Evolutionary conservation across 2,888 invertebrate genomes (phyloP), one percentile per base, ranked within the genome.

Genomic region (Cheilosia soror): DNA sequence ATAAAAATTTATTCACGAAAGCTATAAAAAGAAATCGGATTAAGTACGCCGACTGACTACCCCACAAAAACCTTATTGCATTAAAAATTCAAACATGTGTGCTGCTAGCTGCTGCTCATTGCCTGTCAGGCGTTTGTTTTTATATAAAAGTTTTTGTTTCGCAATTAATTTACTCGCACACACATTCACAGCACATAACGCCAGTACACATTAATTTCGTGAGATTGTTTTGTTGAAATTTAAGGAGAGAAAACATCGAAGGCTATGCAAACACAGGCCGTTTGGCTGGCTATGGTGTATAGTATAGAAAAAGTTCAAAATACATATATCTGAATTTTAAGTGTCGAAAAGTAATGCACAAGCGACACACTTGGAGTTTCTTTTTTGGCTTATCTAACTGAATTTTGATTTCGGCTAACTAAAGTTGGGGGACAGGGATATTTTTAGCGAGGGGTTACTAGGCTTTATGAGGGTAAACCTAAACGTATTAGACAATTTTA

Each of bases 71-170:
- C 66, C 49, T 65, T 47, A 49, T 65, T 44, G 49, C 33, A 66
- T 53, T 53, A 20, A 53, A 66, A 66, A 53, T 37, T 66, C 29
- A 66, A 53, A 66, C 66, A 66, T 53, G 53, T 66, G 53, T 40
- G 40, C 20, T 25, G 47, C 15, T 44, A 55, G 3, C 9, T 13
- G 66, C 53, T 65, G 20, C 25, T 66, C 51, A 63, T 63, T 47
- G 27, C 47, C 63, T 31, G 47, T 4, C 47, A 31, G 63, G 44
- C 31, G 25, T 65, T 65, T 49, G 60, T 60, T 60, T 55, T 55
- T 60, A 33, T 27, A 60, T 11, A 49, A 33, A 49, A 65, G 7
- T 49, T 65, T 63, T 63, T 65, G 49, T 65, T 65, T 65, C 11
- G 20, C 49, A 65, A 65, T 49, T 65, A 49, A 65, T 65, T 44